Evolutionary conservation across 1,140 invertebrate species (phyloP), one percentile per base, ranked within the genome.

Genomic region (Bombus affinis): DNA sequence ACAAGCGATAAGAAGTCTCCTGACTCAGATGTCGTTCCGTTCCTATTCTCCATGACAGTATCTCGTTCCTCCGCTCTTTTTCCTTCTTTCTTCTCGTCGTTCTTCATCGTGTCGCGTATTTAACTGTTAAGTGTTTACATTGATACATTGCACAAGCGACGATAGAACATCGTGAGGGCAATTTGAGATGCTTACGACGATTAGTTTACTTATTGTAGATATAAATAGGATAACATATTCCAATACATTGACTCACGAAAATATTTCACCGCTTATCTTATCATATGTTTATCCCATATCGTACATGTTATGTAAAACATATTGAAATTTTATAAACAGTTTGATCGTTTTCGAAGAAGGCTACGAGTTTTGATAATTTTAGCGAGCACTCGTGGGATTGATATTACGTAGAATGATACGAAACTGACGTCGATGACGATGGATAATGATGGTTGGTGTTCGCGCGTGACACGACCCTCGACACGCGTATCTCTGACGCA

Each of bases 1-100:
- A 32, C 57, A 39, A 18, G 32, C 71, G 87, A 89, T 83, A 89
- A 89, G 53, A 89, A 89, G 53, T 15, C 35, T 68, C 32, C 53
- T 86, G 88, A 86, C 86, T 89, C 87, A 78, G 79, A 87, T 89
- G 85, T 79, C 85, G 90, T 92, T 92, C 91, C 86, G 87, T 81
- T 87, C 57, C 73, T 71, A 66, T 71, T 59, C 85, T 89, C 85
- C 76, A 76, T 87, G 79, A 81, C 89, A 76, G 39, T 39, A 47
- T 71, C 25, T 18, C 25, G 37, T 32, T 62, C 47, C 25, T 35
- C 13, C 59, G 59, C 4, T 28, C n/a, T 65, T 65, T 2, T 12
- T 32, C 12, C 0, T 53, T 65, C 12, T 32, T 32, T 15, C 12
- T 32, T 65, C 28, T n/a, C 28, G 3, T n/a, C 59, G 59, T 25